A percentile compares a stretch with the other conserved stretches of the same genome.
Evolutionary conservation across 2,113 vertebrate genomes (phyloP).

Genomic region (Colius striatus): DNA sequence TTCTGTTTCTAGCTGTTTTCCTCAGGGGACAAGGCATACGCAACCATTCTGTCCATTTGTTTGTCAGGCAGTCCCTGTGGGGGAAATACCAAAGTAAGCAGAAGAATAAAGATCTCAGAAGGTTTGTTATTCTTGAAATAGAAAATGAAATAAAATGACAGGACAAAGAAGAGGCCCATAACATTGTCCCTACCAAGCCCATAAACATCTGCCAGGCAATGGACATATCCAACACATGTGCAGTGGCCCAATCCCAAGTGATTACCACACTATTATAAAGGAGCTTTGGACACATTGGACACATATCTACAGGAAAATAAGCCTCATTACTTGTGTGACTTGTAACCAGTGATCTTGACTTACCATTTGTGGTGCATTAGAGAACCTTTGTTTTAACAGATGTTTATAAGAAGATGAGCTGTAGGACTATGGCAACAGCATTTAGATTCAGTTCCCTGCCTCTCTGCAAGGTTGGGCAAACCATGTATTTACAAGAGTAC

Average conservation of each 20-base stretch:
- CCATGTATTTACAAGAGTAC: neutral
- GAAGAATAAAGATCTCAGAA: neutral
- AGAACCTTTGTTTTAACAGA: neutral
- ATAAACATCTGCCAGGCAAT: neutral
- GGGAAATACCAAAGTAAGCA: neutral
- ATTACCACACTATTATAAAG: neutral
- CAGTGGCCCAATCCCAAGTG: neutral
- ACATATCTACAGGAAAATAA: neutral
- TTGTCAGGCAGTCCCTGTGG: neutral
- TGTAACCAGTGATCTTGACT: neutral
- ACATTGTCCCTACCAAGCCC: neutral
- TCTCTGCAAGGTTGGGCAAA: neutral
- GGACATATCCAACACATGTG: fast-evolving
- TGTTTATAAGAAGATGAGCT: neutral
- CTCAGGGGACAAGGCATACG: neutral
- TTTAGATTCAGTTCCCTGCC: neutral
- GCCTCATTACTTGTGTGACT: neutral
- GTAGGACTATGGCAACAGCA: neutral
- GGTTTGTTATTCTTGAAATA: neutral
- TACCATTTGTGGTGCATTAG: neutral
- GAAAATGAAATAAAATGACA: neutral
- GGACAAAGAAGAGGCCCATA: neutral
- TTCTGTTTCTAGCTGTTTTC: conserved; percentile 22
- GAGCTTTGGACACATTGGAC: neutral
- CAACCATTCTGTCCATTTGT: neutral